Evolutionary conservation across 2,797 vertebrate genomes (phyloP).

Genomic region (Gambusia yucatana): DNA sequence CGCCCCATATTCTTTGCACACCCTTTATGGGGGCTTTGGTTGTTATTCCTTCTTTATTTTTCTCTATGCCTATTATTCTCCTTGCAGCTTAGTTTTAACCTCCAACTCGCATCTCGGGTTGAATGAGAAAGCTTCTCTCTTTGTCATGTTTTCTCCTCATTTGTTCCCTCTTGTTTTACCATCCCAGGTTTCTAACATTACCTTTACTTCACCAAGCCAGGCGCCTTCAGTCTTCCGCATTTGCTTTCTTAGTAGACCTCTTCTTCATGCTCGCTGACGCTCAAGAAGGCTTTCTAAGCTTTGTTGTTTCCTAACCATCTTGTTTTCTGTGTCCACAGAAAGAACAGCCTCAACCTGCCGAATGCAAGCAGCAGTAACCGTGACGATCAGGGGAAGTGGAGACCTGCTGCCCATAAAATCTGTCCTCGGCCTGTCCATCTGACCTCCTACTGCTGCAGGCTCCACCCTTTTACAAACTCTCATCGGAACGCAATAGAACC

Average conservation of each 20-base stretch:
- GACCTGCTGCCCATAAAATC: conserved; percentile 65
- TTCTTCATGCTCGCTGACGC: conserved; percentile 12
- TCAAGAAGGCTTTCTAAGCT: conserved; percentile 13
- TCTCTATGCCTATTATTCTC: conserved; percentile 37
- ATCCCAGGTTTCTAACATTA: conserved; percentile 61
- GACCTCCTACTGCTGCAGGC: conserved; percentile 72
- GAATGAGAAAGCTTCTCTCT: conserved; percentile 9
- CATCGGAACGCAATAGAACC: conserved; percentile 82
- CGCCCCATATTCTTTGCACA: conserved; percentile 36
- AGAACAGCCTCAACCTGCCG: conserved; percentile 91
- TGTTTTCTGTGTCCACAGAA: conserved; percentile 77
- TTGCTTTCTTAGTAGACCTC: conserved; percentile 37
- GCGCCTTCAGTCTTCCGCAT: conserved; percentile 28
- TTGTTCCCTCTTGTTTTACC: conserved; percentile 19
- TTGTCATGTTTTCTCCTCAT: conserved; percentile 19
- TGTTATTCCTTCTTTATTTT: conserved; percentile 40
- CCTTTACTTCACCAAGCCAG: conserved; percentile 28
- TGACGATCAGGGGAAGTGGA: conserved; percentile 74
- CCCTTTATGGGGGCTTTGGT: conserved; percentile 47
- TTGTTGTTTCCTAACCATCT: conserved; percentile 5
- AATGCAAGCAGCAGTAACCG: conserved; percentile 98
- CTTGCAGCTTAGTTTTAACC: conserved; percentile 31
- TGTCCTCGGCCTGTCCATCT: conserved; percentile 66
- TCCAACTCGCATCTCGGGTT: conserved; percentile 31
- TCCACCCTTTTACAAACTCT: conserved; percentile 80